Evolutionary conservation across 2,888 invertebrate species (phyloP).

Genomic region (Spodoptera exigua): DNA sequence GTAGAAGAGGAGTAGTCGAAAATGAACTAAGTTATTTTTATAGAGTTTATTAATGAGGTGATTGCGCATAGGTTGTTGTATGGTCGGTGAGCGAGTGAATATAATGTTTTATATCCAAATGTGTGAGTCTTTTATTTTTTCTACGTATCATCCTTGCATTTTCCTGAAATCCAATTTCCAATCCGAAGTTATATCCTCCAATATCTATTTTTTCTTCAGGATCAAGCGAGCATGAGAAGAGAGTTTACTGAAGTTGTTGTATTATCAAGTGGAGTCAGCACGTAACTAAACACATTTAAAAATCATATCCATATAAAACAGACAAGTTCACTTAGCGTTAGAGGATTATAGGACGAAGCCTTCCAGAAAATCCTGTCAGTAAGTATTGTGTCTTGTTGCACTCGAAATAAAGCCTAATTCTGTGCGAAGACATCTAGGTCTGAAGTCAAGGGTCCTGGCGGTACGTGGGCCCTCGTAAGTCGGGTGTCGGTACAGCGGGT

Average conservation of each 20-base stretch:
- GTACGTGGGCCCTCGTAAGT: slow-evolving; percentile 40
- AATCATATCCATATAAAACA: slow-evolving; percentile 14
- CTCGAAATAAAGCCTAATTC: slow-evolving; percentile 15
- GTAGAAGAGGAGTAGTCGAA: slow-evolving; percentile 88
- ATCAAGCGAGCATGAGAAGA: too few relatives aligned
- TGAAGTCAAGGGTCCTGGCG: slow-evolving; percentile 24
- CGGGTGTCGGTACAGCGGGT: slow-evolving; percentile 27
- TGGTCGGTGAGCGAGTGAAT: slow-evolving; percentile 81
- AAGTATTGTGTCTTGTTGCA: slow-evolving; percentile 19
- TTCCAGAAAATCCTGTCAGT: slow-evolving; percentile 2
- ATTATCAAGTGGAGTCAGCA: slow-evolving; percentile 1
- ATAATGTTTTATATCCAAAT: slow-evolving; percentile 84
- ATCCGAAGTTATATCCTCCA: not conserved
- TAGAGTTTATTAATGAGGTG: slow-evolving; percentile 84
- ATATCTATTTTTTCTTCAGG: not conserved
- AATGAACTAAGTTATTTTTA: slow-evolving; percentile 86
- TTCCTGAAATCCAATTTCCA: slow-evolving; percentile 1
- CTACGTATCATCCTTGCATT: slow-evolving; percentile 3
- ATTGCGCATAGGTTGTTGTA: slow-evolving; percentile 76
- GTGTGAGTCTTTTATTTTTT: slow-evolving; percentile 53
- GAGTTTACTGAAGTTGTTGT: not conserved
- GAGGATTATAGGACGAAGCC: slow-evolving; percentile 20
- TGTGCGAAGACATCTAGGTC: slow-evolving; percentile 1
- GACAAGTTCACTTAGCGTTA: slow-evolving; percentile 4
- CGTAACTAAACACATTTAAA: slow-evolving; percentile 2